Conservation (phyloP, 1,140 invertebrate species). For the Sycobia sp. region DNA sequence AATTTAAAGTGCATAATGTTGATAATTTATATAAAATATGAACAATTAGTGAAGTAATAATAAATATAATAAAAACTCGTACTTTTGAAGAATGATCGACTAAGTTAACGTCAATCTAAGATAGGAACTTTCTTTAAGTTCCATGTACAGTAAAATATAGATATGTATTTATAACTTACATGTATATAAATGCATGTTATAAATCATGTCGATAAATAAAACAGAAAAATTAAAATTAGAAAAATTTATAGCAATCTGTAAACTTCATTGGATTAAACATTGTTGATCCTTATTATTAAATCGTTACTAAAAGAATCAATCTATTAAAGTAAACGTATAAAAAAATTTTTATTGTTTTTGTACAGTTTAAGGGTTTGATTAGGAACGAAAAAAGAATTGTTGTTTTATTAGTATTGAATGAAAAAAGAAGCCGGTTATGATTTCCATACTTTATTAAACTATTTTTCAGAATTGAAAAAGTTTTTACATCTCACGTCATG, state of each 20-base stretch:
- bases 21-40: constrained; percentile 13
- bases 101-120: constrained; percentile 35
- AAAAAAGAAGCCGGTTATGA: constrained; percentile 20
- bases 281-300: constrained; percentile 51
- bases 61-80: constrained; percentile 12
- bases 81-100: constrained; percentile 39
- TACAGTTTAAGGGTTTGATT: constrained; percentile 47
- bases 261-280: constrained; percentile 36
- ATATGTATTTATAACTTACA: constrained; percentile 43
- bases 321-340: constrained; percentile 32
- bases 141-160: constrained; percentile 52
- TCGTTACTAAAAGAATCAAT: constrained; percentile 41
- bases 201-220: constrained; percentile 34
- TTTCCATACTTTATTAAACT: constrained; percentile 19
- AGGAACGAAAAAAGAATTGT: constrained; percentile 40
- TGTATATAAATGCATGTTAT: constrained; percentile 42
- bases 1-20: constrained; percentile 17
- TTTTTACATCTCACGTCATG: too few species aligned
- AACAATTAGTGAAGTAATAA: constrained; percentile 4
- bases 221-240: constrained; percentile 44
- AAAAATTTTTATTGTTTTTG: constrained; percentile 45
- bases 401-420: constrained; percentile 28
- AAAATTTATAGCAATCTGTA: constrained; percentile 46
- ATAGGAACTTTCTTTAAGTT: constrained; percentile 35
- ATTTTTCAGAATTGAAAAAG: constrained; percentile 32